Evolutionary conservation across 1,140 invertebrate species (phyloP).

Genomic region (Macrobrachium rosenbergii): DNA sequence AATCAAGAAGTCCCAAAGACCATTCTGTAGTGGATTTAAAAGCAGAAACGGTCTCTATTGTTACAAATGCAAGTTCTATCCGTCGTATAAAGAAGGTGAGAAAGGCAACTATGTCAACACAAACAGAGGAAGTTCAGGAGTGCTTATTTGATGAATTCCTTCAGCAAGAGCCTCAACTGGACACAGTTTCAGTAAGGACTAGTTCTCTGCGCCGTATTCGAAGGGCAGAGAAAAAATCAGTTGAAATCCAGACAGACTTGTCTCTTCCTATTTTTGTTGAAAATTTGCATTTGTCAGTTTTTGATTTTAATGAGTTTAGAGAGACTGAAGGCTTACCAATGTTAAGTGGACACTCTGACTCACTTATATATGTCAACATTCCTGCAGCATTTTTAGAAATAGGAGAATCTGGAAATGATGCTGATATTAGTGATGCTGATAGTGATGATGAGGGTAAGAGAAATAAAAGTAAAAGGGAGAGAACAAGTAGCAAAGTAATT

Average conservation of each 20-base stretch:
- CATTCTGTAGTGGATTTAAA: too few species aligned
- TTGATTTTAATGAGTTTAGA: not conserved
- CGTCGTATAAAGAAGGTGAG: slow-evolving; percentile 46
- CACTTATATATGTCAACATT: slow-evolving; percentile 51
- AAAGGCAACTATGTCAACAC: slow-evolving; percentile 39
- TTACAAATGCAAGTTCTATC: slow-evolving; percentile 42
- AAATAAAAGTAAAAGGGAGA: not conserved
- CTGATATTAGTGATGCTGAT: slow-evolving; percentile 51
- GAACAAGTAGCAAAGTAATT: not conserved
- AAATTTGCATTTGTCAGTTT: slow-evolving; percentile 11
- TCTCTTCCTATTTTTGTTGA: slow-evolving; percentile 23
- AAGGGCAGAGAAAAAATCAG: slow-evolving; percentile 35
- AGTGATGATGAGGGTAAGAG: slow-evolving; percentile 5
- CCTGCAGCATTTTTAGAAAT: slow-evolving; percentile 47
- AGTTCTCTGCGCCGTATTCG: slow-evolving; percentile 48
- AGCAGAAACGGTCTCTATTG: not conserved
- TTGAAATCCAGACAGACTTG: slow-evolving; percentile 40
- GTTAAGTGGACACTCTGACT: slow-evolving; percentile 8
- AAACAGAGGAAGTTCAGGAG: slow-evolving; percentile 30
- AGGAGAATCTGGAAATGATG: slow-evolving; percentile 49
- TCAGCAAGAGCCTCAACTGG: not conserved
- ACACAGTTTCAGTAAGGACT: slow-evolving; percentile 42
- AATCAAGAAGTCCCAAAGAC: too few species aligned
- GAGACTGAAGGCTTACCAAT: not conserved
- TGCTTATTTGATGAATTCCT: not conserved